phyloP scores from a whole-genome alignment of 2,113 vertebrate species.

The Morone saxatilis region DNA sequence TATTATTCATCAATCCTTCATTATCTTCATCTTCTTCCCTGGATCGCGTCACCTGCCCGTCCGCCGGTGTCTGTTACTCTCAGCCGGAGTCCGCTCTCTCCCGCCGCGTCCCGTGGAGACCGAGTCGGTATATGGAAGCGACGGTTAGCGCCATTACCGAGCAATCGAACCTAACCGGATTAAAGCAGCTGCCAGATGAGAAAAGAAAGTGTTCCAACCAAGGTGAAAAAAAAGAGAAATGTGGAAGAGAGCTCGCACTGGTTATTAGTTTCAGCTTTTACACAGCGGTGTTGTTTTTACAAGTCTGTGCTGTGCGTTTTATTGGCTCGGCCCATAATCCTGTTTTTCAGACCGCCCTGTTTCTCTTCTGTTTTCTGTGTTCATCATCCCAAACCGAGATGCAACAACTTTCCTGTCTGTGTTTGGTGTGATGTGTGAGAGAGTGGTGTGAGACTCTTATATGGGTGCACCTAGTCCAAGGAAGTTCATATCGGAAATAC shows the following conservation, averaged over 20 bases:
- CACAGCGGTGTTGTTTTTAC: conserved; percentile 75
- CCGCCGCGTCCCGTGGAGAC: conserved; percentile 73
- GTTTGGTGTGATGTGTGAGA: too few species aligned
- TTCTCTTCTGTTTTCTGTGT: too few species aligned
- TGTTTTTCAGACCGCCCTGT: conserved; percentile 72
- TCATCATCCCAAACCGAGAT: too few species aligned
- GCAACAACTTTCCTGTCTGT: too few species aligned
- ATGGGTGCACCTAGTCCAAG: too few species aligned
- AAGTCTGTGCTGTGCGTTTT: conserved; percentile 77
- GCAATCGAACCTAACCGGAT: conserved; percentile 86
- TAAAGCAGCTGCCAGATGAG: conserved; percentile 81
- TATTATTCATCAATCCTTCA: too few species aligned
- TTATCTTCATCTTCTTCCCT: background rate
- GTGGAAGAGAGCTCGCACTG: conserved; percentile 79
- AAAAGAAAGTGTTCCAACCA: conserved; percentile 74
- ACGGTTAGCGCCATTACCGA: conserved; percentile 84
- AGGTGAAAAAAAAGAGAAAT: conserved; percentile 70
- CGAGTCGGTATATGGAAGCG: conserved; percentile 77
- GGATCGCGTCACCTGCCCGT: background rate
- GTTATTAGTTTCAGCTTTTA: conserved; percentile 86
- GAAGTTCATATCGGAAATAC: conserved; percentile 66
- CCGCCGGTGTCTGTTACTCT: conserved; percentile 16
- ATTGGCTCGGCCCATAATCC: conserved; percentile 83
- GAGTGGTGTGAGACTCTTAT: too few species aligned
- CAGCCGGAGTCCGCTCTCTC: conserved; percentile 65